Base-by-base conservation (phyloP, 2,113 vertebrate genomes). In the Zosterops lateralis region DNA sequence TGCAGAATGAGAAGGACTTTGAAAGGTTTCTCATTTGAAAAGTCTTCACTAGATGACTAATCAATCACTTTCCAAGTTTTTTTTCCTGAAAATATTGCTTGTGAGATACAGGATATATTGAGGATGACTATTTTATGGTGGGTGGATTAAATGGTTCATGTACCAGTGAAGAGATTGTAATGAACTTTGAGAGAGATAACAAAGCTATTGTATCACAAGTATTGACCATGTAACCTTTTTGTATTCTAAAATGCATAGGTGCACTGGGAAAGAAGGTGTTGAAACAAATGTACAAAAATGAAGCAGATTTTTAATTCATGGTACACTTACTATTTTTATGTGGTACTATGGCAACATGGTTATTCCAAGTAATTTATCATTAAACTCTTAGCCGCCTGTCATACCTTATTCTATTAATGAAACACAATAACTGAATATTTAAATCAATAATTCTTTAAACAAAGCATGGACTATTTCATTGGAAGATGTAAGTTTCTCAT, bases 291-390 rank as follows among this genome's bases (percentile, higher is more conserved):
- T 58, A 80, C 13, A 62, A 80, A 95, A 91, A 54, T 1, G 5
- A 95, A 81, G 72, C 4, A 1, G 34, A 76, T 93, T 91, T 91
- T 87, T 76, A 91, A 89, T 82, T 95, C 38, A 73, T 54, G n/a
- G 58, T 56, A 76, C 38, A 53, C 57, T 62, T 90, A 92, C 84
- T 96, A 95, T 93, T 96, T 95, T 95, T 95, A 91, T 44, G 40
- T 77, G 94, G 75, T 91, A 91, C 95, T 96, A 95, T 95, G 89
- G 94, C 89, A 96, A 97, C 93, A 92, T 73, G 62, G 67, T 83
- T 96, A 95, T 95, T 94, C 75, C 60, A 90, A 97, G 94, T 82
- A 91, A 92, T 95, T 91, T 91, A 85, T 96, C 67, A 88, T 95
- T 96, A 94, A 95, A 94, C 29, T 73, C 67, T 62, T 56, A 88